A percentile compares a stretch with the other conserved stretches of the same genome.
These are phyloP conservation scores for Theristicus caerulescens DNA, from an alignment of 2,113 vertebrate genomes.

Conservation along the genomic window DNA sequence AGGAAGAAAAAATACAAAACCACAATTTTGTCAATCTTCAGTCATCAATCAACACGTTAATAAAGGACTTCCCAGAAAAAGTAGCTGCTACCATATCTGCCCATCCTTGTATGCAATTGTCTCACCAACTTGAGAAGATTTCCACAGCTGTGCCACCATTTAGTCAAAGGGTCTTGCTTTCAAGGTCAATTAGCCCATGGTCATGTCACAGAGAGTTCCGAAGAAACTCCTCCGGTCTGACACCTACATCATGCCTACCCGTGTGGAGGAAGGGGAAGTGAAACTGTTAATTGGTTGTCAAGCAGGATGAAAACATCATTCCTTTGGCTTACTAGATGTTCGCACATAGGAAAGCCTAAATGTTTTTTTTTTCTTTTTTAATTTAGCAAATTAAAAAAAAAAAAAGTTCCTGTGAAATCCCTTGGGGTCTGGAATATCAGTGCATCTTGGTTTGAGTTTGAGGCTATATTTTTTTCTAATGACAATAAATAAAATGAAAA, in stretches of 20 bases:
- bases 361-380: not conserved
- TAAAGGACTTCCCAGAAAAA: not conserved
- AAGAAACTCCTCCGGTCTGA: not conserved
- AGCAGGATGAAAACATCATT: not conserved
- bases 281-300: slow-evolving; percentile 5
- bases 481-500: not conserved
- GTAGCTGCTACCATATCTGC: not conserved
- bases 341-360: not conserved
- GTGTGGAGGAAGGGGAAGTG: not conserved
- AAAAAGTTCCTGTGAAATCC: not conserved
- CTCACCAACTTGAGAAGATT: not conserved
- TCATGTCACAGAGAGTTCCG: not conserved
- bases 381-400: not conserved
- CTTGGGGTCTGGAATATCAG: not conserved
- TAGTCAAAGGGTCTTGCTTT: not conserved
- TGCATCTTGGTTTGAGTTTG: not conserved
- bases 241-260: not conserved
- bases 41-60: not conserved
- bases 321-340: not conserved
- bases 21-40: not conserved
- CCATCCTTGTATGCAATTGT: not conserved
- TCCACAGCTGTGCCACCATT: not conserved
- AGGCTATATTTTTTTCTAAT: not conserved
- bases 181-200: slow-evolving; percentile 2
- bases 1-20: not conserved